Evolutionary conservation across 2,797 vertebrate species (phyloP), one percentile per base, ranked within the genome.

Genomic region (Adrianichthys oophorus): DNA sequence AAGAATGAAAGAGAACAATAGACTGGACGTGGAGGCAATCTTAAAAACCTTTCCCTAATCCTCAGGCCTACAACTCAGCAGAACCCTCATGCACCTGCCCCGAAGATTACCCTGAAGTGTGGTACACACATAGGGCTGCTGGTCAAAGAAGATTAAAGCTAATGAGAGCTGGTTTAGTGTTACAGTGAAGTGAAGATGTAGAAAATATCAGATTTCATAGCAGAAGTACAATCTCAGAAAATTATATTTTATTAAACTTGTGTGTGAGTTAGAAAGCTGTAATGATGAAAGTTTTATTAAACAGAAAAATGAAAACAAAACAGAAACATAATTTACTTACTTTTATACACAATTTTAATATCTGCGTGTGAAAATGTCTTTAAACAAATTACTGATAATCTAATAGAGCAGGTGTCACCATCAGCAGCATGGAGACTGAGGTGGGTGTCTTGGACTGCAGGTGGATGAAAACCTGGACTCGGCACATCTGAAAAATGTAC

Each of bases 21-120:
- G 65, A 55, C 40, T 24, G 7, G 52, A 15, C 58, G 0, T 21
- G 51, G 41, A 66, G 62, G 26, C 49, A 5, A 57, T 62, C 42
- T 71, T 57, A 79, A 78, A 44, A 29, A 60, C 78, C 56, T 41
- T 62, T 44, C 59, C 60, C 76, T 92, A 91, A 89, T 92, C 83
- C 85, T 43, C 51, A 70, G 41, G 23, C 74, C 60, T 85, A 89
- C 91, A 72, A 87, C 81, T 93, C 93, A 93, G 90, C 93, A 90
- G 59, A 82, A 79, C 24, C 45, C 51, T 41, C 41, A 55, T 56
- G 73, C 62, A 90, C 81, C 74, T 80, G 61, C 61, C 50, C 73
- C 52, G 67, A 70, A 85, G 88, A 92, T 93, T 91, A 93, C 15
- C 62, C 75, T 84, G 79, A 74, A 84, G 62, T 32, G 4, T 26